Conservation (phyloP, 2,888 invertebrate genomes). For the Prosapia bicincta region DNA sequence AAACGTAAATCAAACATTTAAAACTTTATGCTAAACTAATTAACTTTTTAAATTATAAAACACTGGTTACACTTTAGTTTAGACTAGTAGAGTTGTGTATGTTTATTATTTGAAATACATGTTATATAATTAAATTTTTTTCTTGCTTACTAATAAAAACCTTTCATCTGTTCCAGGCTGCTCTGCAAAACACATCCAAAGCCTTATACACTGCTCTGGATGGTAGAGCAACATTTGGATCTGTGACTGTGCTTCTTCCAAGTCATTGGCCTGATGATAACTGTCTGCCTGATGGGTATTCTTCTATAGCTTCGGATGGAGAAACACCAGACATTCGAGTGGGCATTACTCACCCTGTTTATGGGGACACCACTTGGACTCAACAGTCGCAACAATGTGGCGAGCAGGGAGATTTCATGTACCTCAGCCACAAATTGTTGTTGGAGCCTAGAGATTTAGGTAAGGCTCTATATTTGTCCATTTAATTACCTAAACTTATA, state of each 20-base stretch:
- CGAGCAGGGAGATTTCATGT: slow-evolving; percentile 56
- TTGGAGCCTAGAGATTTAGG: slow-evolving; percentile 44
- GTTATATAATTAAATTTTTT: no score
- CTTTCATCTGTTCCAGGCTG: slow-evolving; percentile 53
- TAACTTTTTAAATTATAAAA: no score
- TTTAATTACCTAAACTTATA: not conserved
- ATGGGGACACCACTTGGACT: slow-evolving; percentile 55
- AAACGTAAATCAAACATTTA: no score
- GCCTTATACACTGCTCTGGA: slow-evolving; percentile 56
- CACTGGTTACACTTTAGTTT: no score
- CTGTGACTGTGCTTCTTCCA: slow-evolving; percentile 58
- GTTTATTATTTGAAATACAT: no score
- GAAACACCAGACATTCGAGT: slow-evolving; percentile 54
- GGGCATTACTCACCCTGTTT: slow-evolving; percentile 51
- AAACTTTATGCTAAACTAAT: no score
- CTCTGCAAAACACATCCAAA: slow-evolving; percentile 54
- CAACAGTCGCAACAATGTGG: slow-evolving; percentile 60
- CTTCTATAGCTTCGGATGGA: slow-evolving; percentile 49
- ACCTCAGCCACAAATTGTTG: slow-evolving; percentile 49
- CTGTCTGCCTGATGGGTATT: slow-evolving; percentile 46
- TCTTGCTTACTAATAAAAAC: no score
- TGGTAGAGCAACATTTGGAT: slow-evolving; percentile 54
- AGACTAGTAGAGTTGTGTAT: no score
- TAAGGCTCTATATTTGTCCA: slow-evolving; percentile 33
- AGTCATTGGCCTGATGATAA: slow-evolving; percentile 55